A percentile compares a stretch with the other conserved stretches of the same genome.
These are phyloP conservation scores for Cantharis rufa DNA, from an alignment of 2,888 invertebrate species.

Conservation along the genomic window DNA sequence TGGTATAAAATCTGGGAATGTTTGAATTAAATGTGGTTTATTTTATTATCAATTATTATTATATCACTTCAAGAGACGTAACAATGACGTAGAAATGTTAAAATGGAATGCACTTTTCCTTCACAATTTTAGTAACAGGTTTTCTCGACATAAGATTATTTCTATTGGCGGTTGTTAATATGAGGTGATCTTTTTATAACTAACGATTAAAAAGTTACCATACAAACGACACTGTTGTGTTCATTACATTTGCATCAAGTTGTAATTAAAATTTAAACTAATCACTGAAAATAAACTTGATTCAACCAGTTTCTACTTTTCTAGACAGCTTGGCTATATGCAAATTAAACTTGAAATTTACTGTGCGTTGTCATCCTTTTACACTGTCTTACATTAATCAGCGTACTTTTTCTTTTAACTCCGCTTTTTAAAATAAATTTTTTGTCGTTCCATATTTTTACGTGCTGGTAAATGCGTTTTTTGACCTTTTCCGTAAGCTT, in stretches of 20 bases:
- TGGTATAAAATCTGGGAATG: not conserved
- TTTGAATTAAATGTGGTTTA: not conserved
- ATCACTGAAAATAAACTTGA: constrained; percentile 16
- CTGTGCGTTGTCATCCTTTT: not conserved
- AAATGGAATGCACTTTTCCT: constrained; percentile 23
- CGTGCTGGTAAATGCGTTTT: not conserved
- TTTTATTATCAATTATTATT: not conserved
- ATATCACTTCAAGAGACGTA: not conserved
- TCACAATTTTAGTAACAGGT: constrained; percentile 22
- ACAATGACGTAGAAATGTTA: constrained; percentile 17
- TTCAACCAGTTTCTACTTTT: constrained; percentile 1
- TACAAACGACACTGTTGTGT: not conserved
- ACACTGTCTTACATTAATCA: not conserved
- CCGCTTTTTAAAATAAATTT: not conserved
- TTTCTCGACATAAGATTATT: constrained; percentile 12
- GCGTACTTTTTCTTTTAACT: not conserved
- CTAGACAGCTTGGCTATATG: constrained; percentile 24
- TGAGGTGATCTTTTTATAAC: constrained; percentile 17
- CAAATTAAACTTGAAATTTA: not conserved
- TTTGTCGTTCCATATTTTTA: not conserved
- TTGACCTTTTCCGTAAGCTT: not conserved
- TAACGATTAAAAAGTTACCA: not conserved
- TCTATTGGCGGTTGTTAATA: constrained; percentile 23
- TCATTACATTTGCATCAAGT: not conserved
- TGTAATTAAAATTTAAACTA: not conserved